A percentile compares a stretch with the other conserved stretches of the same genome.
Conservation (phyloP, 2,888 invertebrate genomes). For the Altica lythri region DNA sequence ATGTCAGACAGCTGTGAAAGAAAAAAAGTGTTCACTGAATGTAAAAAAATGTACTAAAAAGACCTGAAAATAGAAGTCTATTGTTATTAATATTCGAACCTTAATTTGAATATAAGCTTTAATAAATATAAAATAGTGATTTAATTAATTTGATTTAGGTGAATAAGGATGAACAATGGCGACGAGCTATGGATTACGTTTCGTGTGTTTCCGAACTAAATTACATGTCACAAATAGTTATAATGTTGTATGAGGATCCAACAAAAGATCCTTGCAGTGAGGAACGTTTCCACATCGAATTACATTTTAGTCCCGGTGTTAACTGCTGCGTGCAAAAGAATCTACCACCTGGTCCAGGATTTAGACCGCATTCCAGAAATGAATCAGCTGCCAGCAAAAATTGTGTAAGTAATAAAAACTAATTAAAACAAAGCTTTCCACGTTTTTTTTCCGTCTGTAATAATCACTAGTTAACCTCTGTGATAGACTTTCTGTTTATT, state of each 20-base stretch:
- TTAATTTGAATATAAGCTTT: no score
- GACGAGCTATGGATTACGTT: constrained; percentile 97
- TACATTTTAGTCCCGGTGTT: constrained; percentile 98
- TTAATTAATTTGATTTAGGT: constrained; percentile 31
- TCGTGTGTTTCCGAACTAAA: constrained; percentile 97
- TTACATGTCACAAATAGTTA: constrained; percentile 98
- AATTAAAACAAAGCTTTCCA: neutral
- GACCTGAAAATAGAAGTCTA: no score
- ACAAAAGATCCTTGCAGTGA: constrained; percentile 91
- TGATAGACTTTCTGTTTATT: no score
- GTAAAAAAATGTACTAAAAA: no score
- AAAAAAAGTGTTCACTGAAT: no score
- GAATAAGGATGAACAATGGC: constrained; percentile 93
- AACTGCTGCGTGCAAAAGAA: constrained; percentile 96
- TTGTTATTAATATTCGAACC: no score
- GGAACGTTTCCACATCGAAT: constrained; percentile 95
- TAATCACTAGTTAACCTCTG: no score
- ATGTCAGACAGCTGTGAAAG: no score
- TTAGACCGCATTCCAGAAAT: constrained; percentile 88
- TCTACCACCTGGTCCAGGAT: constrained; percentile 90
- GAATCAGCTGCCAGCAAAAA: constrained; percentile 70
- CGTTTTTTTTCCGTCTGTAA: no score
- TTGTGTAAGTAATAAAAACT: constrained; percentile 56
- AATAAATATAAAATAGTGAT: no score
- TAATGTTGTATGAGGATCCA: constrained; percentile 98